Evolutionary conservation across 2,888 invertebrate genomes (phyloP).

Genomic region (Acleris cristana): DNA sequence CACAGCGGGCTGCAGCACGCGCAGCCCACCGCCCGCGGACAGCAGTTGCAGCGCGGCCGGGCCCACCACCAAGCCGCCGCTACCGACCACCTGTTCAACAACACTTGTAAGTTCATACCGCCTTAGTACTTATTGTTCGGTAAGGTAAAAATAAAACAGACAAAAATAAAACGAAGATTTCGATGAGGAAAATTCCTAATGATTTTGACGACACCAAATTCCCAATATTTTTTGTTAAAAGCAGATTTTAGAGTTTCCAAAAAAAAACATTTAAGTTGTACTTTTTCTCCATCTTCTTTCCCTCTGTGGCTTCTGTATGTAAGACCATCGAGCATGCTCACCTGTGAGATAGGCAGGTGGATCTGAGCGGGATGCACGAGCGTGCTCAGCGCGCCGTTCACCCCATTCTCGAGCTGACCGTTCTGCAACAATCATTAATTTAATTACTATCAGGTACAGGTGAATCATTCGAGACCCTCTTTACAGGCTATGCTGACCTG

Average conservation of each 20-base stretch:
- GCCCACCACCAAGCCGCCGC: constrained; percentile 79
- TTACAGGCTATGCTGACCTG: no score
- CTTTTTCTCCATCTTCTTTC: no score
- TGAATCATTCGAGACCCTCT: no score
- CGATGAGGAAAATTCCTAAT: background rate
- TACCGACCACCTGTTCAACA: constrained; percentile 67
- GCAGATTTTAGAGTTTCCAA: no score
- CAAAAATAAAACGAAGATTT: no score
- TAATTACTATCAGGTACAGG: no score
- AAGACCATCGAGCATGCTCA: constrained; percentile 42
- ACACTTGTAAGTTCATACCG: background rate
- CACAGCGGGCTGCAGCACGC: constrained; percentile 66
- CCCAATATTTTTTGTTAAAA: no score
- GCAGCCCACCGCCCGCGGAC: constrained; percentile 66
- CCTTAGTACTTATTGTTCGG: background rate
- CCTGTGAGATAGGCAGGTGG: constrained; percentile 78
- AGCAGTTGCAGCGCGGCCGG: constrained; percentile 74
- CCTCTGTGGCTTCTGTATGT: no score
- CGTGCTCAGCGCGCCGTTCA: constrained; percentile 62
- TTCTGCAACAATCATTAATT: constrained; percentile 55
- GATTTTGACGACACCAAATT: background rate
- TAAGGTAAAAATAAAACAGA: no score
- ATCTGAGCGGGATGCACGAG: constrained; percentile 79
- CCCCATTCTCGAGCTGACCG: constrained; percentile 67
- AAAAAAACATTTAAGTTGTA: no score